Percentiles rank a stretch among this genome's conserved stretches.
Conservation (phyloP, 1,140 invertebrate species). For the Trichogramma pretiosum region DNA sequence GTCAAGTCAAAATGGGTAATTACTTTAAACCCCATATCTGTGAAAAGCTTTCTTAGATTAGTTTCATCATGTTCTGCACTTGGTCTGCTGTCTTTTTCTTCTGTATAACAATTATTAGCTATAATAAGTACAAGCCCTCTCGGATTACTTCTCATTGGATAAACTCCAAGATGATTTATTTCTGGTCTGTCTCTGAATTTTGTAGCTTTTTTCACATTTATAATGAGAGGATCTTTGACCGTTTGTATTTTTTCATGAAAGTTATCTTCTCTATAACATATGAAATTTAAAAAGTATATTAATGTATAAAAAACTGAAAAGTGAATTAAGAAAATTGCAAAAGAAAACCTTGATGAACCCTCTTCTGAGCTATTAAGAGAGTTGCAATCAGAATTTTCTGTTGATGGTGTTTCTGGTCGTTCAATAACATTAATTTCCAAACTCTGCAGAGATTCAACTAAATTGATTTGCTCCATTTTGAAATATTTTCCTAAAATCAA, state of each 20-base stretch:
- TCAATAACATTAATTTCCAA: slow-evolving; percentile 3
- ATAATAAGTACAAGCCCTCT: slow-evolving; percentile 52
- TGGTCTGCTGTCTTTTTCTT: slow-evolving; percentile 28
- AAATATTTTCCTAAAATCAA: no score
- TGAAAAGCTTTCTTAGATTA: slow-evolving; percentile 46
- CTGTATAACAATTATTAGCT: slow-evolving; percentile 42
- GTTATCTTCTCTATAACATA: slow-evolving; percentile 21
- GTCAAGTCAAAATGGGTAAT: slow-evolving; percentile 36
- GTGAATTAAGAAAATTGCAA: background rate
- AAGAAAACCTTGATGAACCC: slow-evolving; percentile 5
- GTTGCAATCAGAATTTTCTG: slow-evolving; percentile 9
- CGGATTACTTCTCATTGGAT: slow-evolving; percentile 46
- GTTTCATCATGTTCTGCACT: slow-evolving; percentile 46
- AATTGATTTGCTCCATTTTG: no score
- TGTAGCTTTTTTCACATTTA: slow-evolving; percentile 34
- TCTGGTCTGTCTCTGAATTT: slow-evolving; percentile 29
- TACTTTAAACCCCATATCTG: slow-evolving; percentile 48
- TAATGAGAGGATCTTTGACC: slow-evolving; percentile 21
- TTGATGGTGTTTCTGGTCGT: background rate
- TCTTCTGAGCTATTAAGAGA: slow-evolving; percentile 10
- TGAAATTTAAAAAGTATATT: slow-evolving; percentile 1
- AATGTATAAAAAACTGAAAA: slow-evolving; percentile 1
- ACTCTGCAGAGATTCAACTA: no score
- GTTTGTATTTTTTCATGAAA: slow-evolving; percentile 25
- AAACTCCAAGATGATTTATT: slow-evolving; percentile 24